phyloP scores from a whole-genome alignment of 2,888 invertebrate species.

The Parthenolecanium corni region DNA sequence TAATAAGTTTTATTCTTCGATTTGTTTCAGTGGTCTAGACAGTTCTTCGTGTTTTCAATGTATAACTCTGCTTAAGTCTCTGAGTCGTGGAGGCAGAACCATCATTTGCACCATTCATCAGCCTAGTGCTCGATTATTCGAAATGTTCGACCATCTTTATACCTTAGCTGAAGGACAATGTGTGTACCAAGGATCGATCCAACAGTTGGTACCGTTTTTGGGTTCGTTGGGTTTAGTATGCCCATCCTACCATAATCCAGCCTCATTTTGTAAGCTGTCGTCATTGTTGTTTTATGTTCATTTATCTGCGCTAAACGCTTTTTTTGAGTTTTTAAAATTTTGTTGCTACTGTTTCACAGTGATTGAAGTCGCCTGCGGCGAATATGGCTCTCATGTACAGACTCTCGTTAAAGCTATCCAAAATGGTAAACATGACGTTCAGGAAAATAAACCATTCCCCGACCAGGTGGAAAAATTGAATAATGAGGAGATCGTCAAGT shows the following conservation, averaged over 20 bases:
- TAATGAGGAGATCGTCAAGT: slow-evolving; percentile 39
- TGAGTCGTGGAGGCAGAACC: slow-evolving; percentile 82
- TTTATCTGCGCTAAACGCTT: background rate
- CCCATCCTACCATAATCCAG: slow-evolving; percentile 93
- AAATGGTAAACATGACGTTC: slow-evolving; percentile 70
- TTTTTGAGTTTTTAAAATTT: background rate
- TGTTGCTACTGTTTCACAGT: slow-evolving; percentile 41
- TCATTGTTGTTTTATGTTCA: background rate
- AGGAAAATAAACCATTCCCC: slow-evolving; percentile 58
- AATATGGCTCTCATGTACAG: slow-evolving; percentile 82
- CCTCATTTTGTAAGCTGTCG: slow-evolving; percentile 61
- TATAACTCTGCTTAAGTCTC: slow-evolving; percentile 72
- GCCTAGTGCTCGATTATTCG: slow-evolving; percentile 89
- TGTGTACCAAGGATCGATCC: slow-evolving; percentile 84
- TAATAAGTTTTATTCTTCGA: background rate
- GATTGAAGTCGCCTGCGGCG: slow-evolving; percentile 92
- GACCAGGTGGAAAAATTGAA: slow-evolving; percentile 43
- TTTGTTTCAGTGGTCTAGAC: slow-evolving; percentile 65
- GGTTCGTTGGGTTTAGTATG: slow-evolving; percentile 72
- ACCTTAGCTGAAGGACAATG: slow-evolving; percentile 89
- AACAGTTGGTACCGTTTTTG: slow-evolving; percentile 69
- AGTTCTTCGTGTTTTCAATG: slow-evolving; percentile 93
- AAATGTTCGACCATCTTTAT: slow-evolving; percentile 92
- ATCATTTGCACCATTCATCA: slow-evolving; percentile 95
- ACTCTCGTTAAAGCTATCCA: slow-evolving; percentile 73